These are phyloP conservation scores for Penaeus chinensis DNA, from an alignment of 1,140 invertebrate species.

Conservation along the genomic window DNA sequence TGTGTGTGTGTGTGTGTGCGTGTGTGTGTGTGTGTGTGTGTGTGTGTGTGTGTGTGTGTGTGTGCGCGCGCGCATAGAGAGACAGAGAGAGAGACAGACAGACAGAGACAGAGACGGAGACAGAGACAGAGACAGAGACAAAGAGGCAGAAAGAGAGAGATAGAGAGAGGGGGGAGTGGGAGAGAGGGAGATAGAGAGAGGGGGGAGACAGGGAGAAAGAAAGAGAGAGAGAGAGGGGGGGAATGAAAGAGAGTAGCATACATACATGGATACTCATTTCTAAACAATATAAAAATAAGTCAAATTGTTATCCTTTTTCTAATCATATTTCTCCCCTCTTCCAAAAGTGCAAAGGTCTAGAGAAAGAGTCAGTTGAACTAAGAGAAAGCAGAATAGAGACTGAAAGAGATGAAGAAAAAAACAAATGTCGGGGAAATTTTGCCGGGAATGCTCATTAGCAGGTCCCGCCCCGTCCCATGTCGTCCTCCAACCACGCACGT, in stretches of 20 bases:
- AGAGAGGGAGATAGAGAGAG: no score
- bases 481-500: constrained; percentile 7
- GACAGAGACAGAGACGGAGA: background rate
- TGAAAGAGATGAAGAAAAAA: constrained; percentile 12
- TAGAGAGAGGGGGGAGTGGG: background rate
- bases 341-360: background rate
- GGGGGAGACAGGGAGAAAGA: no score
- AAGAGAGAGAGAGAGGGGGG: background rate
- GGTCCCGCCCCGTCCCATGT: background rate
- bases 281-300: no score
- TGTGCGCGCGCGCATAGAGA: no score
- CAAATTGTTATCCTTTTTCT: background rate
- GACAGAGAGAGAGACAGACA: no score
- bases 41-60: no score
- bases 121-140: no score
- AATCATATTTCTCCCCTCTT: background rate
- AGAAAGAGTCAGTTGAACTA: background rate
- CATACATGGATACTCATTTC: no score
- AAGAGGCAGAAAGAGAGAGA: background rate
- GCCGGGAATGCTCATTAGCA: background rate
- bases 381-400: background rate
- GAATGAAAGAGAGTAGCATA: background rate
- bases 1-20: no score
- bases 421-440: constrained; percentile 1
- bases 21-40: no score